Conservation (phyloP, 2,797 vertebrate species). For the Siniperca scherzeri region DNA sequence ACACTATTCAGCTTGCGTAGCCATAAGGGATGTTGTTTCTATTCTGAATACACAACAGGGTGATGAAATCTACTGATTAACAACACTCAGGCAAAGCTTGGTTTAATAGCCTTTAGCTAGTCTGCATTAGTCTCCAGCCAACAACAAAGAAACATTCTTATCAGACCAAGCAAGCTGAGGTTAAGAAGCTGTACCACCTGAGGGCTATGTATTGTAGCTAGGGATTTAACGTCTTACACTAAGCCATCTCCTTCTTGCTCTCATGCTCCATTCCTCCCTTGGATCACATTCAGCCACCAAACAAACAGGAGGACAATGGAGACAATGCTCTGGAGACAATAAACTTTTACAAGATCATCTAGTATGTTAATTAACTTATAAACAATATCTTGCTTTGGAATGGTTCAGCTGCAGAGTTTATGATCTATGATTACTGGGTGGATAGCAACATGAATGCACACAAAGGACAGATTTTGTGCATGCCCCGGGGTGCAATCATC, state of each 20-base stretch:
- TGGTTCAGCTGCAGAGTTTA: conserved; percentile 63
- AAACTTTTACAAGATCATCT: conserved; percentile 59
- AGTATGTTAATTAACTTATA: conserved; percentile 63
- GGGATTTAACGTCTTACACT: conserved; percentile 80
- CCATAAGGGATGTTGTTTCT: conserved; percentile 44
- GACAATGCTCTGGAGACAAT: conserved; percentile 48
- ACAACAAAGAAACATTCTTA: conserved; percentile 82
- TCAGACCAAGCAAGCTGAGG: conserved; percentile 79
- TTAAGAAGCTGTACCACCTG: conserved; percentile 80
- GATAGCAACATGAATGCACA: conserved; percentile 67
- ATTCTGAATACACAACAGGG: conserved; percentile 52
- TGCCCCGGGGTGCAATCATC: conserved; percentile 79
- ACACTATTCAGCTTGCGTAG: conserved; percentile 25
- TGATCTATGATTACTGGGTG: conserved; percentile 62
- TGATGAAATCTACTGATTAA: conserved; percentile 78
- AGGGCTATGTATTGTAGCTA: conserved; percentile 79
- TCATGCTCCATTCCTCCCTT: conserved; percentile 46
- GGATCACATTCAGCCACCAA: conserved; percentile 60
- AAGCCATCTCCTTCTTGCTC: conserved; percentile 72
- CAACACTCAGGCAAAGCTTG: conserved; percentile 61
- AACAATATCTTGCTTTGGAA: conserved; percentile 63
- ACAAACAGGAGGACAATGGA: conserved; percentile 59
- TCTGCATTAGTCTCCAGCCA: conserved; percentile 71
- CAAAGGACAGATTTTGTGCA: conserved; percentile 71
- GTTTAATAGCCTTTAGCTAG: conserved; percentile 76